A percentile compares a stretch with the other conserved stretches of the same genome.
Conservation (phyloP, 2,797 vertebrate genomes). For the Helostoma temminkii region DNA sequence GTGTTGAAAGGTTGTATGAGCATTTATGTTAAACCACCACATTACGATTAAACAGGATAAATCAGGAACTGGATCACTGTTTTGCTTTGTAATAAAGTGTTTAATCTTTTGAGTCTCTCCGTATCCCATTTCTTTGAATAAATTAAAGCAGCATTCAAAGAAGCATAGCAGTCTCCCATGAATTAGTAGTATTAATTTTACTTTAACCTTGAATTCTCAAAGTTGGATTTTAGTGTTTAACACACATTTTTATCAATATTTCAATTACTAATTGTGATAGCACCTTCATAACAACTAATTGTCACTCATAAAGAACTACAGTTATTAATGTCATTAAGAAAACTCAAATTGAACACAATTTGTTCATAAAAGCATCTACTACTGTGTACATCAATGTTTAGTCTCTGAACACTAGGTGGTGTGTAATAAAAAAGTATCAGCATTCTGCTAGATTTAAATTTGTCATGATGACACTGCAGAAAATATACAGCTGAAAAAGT, state of each 20-base stretch:
- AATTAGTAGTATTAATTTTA: background rate
- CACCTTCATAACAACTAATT: no score
- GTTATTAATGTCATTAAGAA: no score
- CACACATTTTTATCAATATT: no score
- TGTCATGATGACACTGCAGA: no score
- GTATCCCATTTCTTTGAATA: background rate
- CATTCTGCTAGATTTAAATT: no score
- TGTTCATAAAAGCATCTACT: background rate
- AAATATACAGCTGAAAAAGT: no score
- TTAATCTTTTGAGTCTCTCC: conserved; percentile 32
- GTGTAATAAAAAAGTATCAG: background rate
- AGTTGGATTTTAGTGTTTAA: background rate
- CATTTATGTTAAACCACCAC: background rate
- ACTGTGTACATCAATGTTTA: background rate
- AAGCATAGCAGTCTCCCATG: background rate
- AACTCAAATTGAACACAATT: background rate
- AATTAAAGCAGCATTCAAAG: background rate
- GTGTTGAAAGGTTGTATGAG: conserved; percentile 23
- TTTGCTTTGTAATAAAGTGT: conserved; percentile 71
- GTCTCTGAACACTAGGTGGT: conserved; percentile 58
- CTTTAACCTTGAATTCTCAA: background rate
- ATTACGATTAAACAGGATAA: conserved; percentile 29
- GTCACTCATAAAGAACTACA: no score
- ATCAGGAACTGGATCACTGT: conserved; percentile 48
- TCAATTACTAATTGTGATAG: background rate